Conservation (phyloP, 2,113 vertebrate species). For the Lampris incognitus region DNA sequence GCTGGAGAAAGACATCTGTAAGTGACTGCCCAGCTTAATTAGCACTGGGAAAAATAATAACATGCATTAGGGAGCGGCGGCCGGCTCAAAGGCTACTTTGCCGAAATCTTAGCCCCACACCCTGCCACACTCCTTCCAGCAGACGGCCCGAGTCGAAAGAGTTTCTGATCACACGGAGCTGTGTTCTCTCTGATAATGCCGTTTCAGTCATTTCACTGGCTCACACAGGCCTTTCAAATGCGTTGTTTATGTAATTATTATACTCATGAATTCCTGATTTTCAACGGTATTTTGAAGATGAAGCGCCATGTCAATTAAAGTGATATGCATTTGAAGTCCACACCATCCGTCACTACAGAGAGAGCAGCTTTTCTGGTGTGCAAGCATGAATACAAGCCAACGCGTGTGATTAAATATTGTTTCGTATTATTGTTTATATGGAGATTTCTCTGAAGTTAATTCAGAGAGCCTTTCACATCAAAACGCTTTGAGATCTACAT, state of each 20-base stretch:
- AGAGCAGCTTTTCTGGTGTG: slow-evolving; percentile 69
- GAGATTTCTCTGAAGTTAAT: slow-evolving; percentile 75
- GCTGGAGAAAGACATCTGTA: slow-evolving; percentile 33
- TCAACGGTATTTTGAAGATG: slow-evolving; percentile 76
- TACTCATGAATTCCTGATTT: slow-evolving; percentile 73
- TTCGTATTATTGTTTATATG: slow-evolving; percentile 78
- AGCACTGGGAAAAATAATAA: slow-evolving; percentile 41
- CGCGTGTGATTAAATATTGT: slow-evolving; percentile 80
- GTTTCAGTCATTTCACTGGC: slow-evolving; percentile 54
- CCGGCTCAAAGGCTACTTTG: slow-evolving; percentile 49
- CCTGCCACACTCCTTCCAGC: slow-evolving; percentile 30
- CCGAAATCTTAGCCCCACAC: slow-evolving; percentile 59
- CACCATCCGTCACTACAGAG: slow-evolving; percentile 67
- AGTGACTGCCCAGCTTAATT: slow-evolving; percentile 64
- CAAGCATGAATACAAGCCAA: slow-evolving; percentile 71
- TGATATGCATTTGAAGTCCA: slow-evolving; percentile 75
- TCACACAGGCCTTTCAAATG: slow-evolving; percentile 66
- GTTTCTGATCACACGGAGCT: slow-evolving; percentile 71
- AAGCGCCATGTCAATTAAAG: slow-evolving; percentile 76
- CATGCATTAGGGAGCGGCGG: slow-evolving; percentile 39
- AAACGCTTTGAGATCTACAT: slow-evolving; percentile 73
- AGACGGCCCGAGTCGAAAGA: slow-evolving; percentile 53
- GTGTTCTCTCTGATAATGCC: slow-evolving; percentile 71
- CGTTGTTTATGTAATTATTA: slow-evolving; percentile 78
- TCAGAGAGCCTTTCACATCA: slow-evolving; percentile 70